Percentiles rank a stretch among this genome's conserved stretches.
phyloP scores from a whole-genome alignment of 2,797 vertebrate genomes.

The Sebastes matsubarae region DNA sequence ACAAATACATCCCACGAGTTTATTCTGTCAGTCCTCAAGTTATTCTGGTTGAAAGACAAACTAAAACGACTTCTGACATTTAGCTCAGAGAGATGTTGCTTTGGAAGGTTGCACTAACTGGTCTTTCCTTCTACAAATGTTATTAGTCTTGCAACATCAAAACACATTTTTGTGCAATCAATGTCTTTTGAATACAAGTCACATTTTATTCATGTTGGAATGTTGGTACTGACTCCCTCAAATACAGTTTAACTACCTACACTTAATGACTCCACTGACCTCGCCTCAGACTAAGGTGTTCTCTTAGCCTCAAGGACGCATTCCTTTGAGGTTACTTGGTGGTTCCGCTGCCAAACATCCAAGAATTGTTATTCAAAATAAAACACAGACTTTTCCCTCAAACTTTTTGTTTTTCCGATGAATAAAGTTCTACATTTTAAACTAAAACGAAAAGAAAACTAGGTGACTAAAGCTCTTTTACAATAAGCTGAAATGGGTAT shows the following conservation, averaged over 20 bases:
- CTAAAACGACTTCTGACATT: slow-evolving; percentile 38
- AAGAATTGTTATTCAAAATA: background rate
- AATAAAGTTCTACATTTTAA: background rate
- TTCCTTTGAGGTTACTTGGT: background rate
- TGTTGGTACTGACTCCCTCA: background rate
- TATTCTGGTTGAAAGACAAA: slow-evolving; percentile 45
- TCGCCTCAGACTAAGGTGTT: background rate
- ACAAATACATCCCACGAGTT: slow-evolving; percentile 39
- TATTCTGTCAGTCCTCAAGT: slow-evolving; percentile 26
- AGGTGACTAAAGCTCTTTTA: background rate
- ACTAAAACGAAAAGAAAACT: background rate
- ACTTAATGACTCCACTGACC: background rate
- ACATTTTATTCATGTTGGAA: background rate
- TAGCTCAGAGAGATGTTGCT: slow-evolving; percentile 4
- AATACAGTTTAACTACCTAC: background rate
- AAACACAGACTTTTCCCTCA: background rate
- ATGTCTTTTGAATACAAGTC: background rate
- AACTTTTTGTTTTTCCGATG: background rate
- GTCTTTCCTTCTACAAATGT: background rate
- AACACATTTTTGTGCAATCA: background rate
- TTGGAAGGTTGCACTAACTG: background rate
- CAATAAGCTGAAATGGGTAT: background rate
- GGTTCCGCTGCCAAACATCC: background rate
- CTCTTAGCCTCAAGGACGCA: background rate
- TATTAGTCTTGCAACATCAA: background rate